Conservation (phyloP, 1,140 invertebrate species). For the Drosophila triauraria region DNA sequence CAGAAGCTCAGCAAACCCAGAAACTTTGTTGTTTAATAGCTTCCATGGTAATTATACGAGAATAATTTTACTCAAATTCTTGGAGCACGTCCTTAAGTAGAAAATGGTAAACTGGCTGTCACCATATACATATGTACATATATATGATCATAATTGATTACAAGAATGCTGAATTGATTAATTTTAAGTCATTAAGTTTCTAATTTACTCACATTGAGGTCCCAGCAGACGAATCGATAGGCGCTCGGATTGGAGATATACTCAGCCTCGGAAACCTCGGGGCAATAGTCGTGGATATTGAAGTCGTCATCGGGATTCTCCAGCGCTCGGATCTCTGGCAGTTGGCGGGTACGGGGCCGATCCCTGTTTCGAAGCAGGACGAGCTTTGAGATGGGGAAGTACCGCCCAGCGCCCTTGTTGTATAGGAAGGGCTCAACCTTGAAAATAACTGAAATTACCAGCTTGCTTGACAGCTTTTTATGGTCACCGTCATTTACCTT, state of each 20-base stretch:
- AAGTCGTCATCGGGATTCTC: conserved; percentile 93
- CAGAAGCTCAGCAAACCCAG: too few species aligned
- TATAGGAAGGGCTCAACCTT: conserved; percentile 95
- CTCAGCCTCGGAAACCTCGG: conserved; percentile 86
- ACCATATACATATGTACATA: too few species aligned
- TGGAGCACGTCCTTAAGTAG: too few species aligned
- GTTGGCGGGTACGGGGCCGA: conserved; percentile 91
- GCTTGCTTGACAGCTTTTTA: too few species aligned
- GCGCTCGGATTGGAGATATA: conserved; percentile 87
- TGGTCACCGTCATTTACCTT: conserved; percentile 84
- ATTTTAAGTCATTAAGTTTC: too few species aligned
- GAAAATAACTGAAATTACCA: too few species aligned
- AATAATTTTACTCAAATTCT: too few species aligned
- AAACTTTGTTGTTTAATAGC: too few species aligned
- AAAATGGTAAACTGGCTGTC: too few species aligned
- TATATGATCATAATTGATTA: too few species aligned
- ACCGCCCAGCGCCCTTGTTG: conserved; percentile 95
- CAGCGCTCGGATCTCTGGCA: conserved; percentile 90
- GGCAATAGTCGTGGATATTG: conserved; percentile 91
- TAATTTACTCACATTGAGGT: conserved; percentile 87
- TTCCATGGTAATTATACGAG: too few species aligned
- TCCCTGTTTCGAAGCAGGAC: conserved; percentile 95
- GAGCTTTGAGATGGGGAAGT: conserved; percentile 94
- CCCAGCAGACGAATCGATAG: conserved; percentile 96
- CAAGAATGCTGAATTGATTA: too few species aligned